Base-by-base conservation (phyloP, 2,797 vertebrate genomes). In the Epinephelus coioides region DNA sequence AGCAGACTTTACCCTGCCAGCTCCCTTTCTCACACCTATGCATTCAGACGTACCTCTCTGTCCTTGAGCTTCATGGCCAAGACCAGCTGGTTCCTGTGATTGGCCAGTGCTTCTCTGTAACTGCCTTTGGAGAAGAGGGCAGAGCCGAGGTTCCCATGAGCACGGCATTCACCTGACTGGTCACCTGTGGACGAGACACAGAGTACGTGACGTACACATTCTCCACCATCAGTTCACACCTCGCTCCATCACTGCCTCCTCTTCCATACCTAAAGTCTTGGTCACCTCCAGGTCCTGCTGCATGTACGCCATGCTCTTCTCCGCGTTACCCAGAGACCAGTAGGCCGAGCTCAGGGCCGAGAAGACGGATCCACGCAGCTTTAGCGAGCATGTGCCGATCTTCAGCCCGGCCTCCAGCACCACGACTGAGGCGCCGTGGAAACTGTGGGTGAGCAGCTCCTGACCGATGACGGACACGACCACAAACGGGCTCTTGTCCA, bases 41-140 rank as follows among this genome's bases (percentile, higher is more conserved):
- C 63, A 46, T n/a, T 60, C 69, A 34, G 0, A 73, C 83, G 0
- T 66, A 92, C 89, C 95, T 99, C 97, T 94, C 98, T 96, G 92
- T 99, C 97, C 95, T 99, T 99, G 78, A 99, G 98, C 89, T 98
- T 99, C 98, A 99, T 99, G 93, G 98, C 98, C 23, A 99, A 96
- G 82, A 99, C 97, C 83, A 99, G 91, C 88, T 99, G 98, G 89
- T 98, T 96, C 73, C 98, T 96, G 96, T 99, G 98, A 93, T 97
- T 98, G 60, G 97, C 97, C 77, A 99, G 94, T 14, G 98, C 97
- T 89, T 99, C 98, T 46, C 97, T 96, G 88, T 97, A 99, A 56
- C 96, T 98, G 82, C 97, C 97, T 94, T 97, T 99, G 89, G 98
- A 98, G 94, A 99, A 99, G 96, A 97, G 97, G 88, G 98, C 98